Evolutionary conservation across 2,888 invertebrate genomes (phyloP), one percentile per base, ranked within the genome.

Genomic region (Pediacus dermestoides): DNA sequence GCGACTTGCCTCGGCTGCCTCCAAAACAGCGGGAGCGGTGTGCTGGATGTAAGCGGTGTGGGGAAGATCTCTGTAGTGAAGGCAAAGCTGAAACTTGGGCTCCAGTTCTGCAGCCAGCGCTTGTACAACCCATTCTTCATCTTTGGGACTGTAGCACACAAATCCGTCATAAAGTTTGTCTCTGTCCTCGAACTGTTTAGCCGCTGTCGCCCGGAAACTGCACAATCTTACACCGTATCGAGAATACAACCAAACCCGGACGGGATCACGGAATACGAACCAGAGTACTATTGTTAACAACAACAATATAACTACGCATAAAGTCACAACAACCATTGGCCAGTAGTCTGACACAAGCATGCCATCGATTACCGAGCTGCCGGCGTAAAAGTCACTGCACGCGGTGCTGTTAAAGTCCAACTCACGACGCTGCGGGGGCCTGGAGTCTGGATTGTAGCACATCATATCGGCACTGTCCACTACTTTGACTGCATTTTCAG

Each of bases 91-190:
- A 61, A 90, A 88, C 13, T 86, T 88, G 58, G 84, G 86, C 69
- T 93, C 92, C 57, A 93, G 71, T 63, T 89, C 88, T 34, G 83
- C 84, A 22, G 87, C 88, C 51, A 93, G 75, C 32, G 86, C 85
- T 59, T 88, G 86, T 43, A 88, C 78, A 2, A 92, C 89, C 64
- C 90, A 90, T 64, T 88, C 85, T 63, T 91, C 90, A 69, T 93
- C 93, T 71, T 88, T 89, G 26, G 88, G 87, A 56, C 90, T 89
- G 71, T 94, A 95, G 60, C 91, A 83, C 8, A 95, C 85, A 66
- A 93, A 94, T 30, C 89, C 92, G 66, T 95, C 94, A 70, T 90
- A 93, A 16, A 88, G 74, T 59, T 89, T 88, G 59, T 90, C 88
- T 44, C 82, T 79, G 58, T 88, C 88, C 65, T 88, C 89, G 63